Evolutionary conservation across 2,797 vertebrate genomes (phyloP).

Genomic region (Benthosema pterotum): DNA sequence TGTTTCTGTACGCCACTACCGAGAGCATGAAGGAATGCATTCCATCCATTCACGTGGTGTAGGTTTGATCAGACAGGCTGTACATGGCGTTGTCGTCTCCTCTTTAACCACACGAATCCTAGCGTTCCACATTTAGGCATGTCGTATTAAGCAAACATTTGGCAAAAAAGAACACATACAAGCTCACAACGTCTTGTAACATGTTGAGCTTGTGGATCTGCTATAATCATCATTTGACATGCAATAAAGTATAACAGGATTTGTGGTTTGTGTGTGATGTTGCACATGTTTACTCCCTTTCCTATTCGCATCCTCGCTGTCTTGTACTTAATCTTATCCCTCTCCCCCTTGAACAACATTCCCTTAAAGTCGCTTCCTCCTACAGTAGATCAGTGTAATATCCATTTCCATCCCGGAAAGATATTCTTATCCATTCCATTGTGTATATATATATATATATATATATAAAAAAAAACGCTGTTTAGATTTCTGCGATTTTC

Average conservation of each 20-base stretch:
- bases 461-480: too few relatives aligned
- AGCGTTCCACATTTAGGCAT: too few relatives aligned
- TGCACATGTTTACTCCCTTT: constrained; percentile 11
- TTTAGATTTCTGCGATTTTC: constrained; percentile 20
- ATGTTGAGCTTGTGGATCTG: too few relatives aligned
- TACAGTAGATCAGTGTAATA: constrained; percentile 10
- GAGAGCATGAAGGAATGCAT: constrained; percentile 9
- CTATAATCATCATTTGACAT: too few relatives aligned
- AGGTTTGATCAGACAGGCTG: constrained; percentile 18
- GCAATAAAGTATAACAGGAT: too few relatives aligned
- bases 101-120: background rate
- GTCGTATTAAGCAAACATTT: too few relatives aligned
- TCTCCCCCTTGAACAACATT: constrained; percentile 5
- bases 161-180: too few relatives aligned
- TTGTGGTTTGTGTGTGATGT: constrained; percentile 1
- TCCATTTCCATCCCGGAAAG: constrained; percentile 30
- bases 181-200: too few relatives aligned
- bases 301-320: constrained; percentile 17
- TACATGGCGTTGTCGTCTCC: constrained; percentile 6
- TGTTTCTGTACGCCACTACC: constrained; percentile 14
- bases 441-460: too few relatives aligned
- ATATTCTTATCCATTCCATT: constrained; percentile 20
- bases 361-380: constrained; percentile 9
- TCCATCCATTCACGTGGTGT: constrained; percentile 11
- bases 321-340: constrained; percentile 2